phyloP scores from a whole-genome alignment of 2,888 invertebrate genomes.

The Operophtera brumata region DNA sequence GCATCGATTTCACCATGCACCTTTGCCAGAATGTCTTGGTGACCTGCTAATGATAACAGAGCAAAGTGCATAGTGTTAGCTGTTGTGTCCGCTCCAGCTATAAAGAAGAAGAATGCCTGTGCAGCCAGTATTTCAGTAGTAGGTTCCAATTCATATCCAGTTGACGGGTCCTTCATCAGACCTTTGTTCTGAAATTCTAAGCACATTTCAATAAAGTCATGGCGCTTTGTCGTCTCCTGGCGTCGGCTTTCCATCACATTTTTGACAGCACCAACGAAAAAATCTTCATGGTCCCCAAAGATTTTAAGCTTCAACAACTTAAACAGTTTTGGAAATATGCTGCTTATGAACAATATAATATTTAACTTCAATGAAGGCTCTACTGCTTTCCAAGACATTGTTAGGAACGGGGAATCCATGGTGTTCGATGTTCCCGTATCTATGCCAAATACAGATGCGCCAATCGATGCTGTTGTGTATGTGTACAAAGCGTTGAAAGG shows the following conservation, averaged over 20 bases:
- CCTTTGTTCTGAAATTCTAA: conserved; percentile 57
- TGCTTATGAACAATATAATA: conserved; percentile 37
- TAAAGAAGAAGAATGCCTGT: conserved; percentile 70
- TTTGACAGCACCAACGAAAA: conserved; percentile 56
- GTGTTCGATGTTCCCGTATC: conserved; percentile 53
- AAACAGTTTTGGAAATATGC: conserved; percentile 44
- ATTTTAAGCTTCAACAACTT: conserved; percentile 46
- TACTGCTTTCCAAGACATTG: conserved; percentile 50
- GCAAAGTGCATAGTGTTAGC: conserved; percentile 62
- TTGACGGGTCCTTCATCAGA: conserved; percentile 45
- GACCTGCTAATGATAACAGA: conserved; percentile 56
- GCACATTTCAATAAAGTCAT: conserved; percentile 61
- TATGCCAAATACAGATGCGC: conserved; percentile 67
- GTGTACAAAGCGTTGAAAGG: conserved; percentile 53
- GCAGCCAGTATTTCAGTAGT: conserved; percentile 61
- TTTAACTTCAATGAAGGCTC: conserved; percentile 38
- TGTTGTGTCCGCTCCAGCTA: conserved; percentile 70
- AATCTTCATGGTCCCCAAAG: conserved; percentile 54
- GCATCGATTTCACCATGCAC: conserved; percentile 63
- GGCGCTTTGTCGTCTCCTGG: conserved; percentile 32
- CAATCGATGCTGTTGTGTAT: conserved; percentile 58
- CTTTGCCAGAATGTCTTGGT: conserved; percentile 54
- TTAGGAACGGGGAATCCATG: conserved; percentile 59
- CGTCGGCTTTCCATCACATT: conserved; percentile 48
- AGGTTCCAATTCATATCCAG: conserved; percentile 50